Percentiles rank a stretch among this genome's conserved stretches.
Conservation (phyloP, 2,797 vertebrate species). For the Pempheris klunzingeri region DNA sequence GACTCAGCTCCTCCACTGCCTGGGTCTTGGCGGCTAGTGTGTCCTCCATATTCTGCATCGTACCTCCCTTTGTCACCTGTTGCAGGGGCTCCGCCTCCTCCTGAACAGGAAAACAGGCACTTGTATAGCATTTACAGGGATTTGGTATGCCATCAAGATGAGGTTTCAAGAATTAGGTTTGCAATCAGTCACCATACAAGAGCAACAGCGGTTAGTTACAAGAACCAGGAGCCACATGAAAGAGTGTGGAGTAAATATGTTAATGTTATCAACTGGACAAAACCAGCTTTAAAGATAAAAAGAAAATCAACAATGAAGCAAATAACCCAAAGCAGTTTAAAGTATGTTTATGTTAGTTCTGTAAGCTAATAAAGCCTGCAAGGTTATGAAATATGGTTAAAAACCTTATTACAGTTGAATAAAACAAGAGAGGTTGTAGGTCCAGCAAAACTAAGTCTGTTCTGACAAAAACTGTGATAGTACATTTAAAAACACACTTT, state of each 20-base stretch:
- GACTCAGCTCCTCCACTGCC: constrained; percentile 91
- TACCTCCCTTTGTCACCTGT: constrained; percentile 78
- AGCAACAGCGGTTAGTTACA: constrained; percentile 50
- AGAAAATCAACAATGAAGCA: neutral
- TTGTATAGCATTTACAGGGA: neutral
- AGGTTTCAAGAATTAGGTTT: constrained; percentile 16
- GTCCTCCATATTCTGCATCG: constrained; percentile 88
- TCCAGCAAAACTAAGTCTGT: neutral
- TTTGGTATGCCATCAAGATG: neutral
- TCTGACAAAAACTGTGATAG: neutral
- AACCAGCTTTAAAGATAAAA: constrained; percentile 3
- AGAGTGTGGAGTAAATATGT: constrained; percentile 1
- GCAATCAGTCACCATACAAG: constrained; percentile 16
- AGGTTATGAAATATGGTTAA: no score
- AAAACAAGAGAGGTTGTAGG: neutral
- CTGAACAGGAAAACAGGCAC: constrained; percentile 79
- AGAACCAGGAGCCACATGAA: constrained; percentile 37
- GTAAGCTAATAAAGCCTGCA: neutral
- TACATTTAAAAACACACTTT: neutral
- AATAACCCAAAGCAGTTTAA: neutral
- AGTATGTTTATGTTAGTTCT: neutral
- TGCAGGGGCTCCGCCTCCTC: constrained; percentile 90
- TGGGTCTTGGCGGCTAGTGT: constrained; percentile 89
- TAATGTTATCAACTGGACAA: neutral
- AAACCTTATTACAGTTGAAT: no score